A percentile compares a stretch with the other conserved stretches of the same genome.
Conservation (phyloP, 37 sponge, comb jelly and placozoan genomes). For the Halichondria panicea region DNA sequence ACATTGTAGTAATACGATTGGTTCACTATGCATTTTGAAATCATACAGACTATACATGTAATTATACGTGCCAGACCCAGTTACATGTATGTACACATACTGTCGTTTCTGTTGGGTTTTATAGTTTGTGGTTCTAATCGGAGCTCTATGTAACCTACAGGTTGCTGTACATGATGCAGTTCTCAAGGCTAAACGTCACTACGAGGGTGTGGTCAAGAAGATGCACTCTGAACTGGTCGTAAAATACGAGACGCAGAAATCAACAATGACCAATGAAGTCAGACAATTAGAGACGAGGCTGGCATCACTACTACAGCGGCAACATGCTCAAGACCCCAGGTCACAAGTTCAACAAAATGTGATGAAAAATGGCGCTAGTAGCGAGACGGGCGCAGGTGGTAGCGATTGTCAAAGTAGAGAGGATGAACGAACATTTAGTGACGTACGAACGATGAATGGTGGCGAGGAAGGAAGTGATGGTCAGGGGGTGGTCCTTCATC, state of each 20-base stretch:
- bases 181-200: neutral
- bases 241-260: neutral
- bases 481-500: no score
- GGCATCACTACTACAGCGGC: constrained; percentile 1
- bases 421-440: neutral
- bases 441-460: no score
- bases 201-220: neutral
- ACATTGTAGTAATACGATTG: neutral
- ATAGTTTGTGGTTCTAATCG: no score
- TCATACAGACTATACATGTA: neutral
- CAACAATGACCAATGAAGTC: neutral
- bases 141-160: no score
- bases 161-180: constrained; percentile 7
- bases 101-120: no score
- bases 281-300: constrained; percentile 2
- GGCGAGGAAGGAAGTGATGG: no score
- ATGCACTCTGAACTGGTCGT: neutral
- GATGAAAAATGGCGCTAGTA: neutral
- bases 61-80: neutral
- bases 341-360: no score
- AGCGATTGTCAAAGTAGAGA: neutral
- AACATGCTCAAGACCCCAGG: no score
- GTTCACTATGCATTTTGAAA: no score
- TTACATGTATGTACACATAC: neutral
- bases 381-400: neutral